phyloP scores from a whole-genome alignment of 1,140 invertebrate genomes.

The Cotesia typhae region DNA sequence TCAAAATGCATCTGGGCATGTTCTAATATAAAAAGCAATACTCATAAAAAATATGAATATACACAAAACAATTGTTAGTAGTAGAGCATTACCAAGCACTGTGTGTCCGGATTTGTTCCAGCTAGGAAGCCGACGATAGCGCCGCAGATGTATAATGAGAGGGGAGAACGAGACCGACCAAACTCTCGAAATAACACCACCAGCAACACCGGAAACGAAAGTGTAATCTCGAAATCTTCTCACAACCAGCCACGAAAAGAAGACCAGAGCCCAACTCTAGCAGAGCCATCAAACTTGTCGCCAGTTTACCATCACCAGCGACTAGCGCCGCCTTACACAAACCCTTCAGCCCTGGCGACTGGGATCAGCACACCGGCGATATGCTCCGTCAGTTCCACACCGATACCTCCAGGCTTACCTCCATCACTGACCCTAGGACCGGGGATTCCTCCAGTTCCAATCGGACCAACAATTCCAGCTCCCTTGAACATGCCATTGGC shows the following conservation, averaged over 20 bases:
- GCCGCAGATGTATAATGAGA: constrained; percentile 65
- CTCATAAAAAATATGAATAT: constrained; percentile 24
- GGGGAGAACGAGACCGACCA: constrained; percentile 59
- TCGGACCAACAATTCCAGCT: constrained; percentile 46
- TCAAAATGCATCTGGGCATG: constrained; percentile 18
- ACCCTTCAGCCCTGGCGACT: constrained; percentile 43
- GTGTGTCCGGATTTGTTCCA: constrained; percentile 65
- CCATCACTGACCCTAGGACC: constrained; percentile 40
- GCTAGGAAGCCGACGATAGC: constrained; percentile 67
- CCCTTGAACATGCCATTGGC: constrained; percentile 48
- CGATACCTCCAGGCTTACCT: constrained; percentile 45
- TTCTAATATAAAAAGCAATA: not conserved
- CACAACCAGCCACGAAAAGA: constrained; percentile 53
- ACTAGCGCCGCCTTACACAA: constrained; percentile 43
- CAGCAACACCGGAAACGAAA: constrained; percentile 37
- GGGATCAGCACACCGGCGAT: constrained; percentile 44
- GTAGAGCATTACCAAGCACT: constrained; percentile 61
- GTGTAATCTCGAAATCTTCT: constrained; percentile 35
- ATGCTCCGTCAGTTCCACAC: constrained; percentile 48
- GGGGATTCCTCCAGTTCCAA: constrained; percentile 46
- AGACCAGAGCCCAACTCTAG: constrained; percentile 39
- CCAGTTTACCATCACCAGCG: constrained; percentile 31
- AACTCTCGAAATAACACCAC: constrained; percentile 40
- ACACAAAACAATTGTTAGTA: constrained; percentile 38
- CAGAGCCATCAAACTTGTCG: constrained; percentile 37